phyloP scores from a whole-genome alignment of 2,113 vertebrate species.

The Meleagris gallopavo region DNA sequence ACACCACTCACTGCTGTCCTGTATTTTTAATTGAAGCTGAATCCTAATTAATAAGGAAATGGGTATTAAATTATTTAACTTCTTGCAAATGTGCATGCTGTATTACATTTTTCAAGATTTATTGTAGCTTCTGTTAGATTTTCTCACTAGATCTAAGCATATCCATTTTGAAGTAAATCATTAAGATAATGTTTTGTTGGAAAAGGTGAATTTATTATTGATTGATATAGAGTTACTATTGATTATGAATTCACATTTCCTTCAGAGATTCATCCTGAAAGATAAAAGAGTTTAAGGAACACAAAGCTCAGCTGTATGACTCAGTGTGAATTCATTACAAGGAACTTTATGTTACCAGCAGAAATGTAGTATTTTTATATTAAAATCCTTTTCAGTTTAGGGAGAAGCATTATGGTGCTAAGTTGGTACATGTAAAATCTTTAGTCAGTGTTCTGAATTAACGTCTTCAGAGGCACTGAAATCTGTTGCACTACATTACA shows the following conservation, averaged over 20 bases:
- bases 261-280: background rate
- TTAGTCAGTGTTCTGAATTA: background rate
- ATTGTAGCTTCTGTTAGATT: background rate
- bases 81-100: background rate
- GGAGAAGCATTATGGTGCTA: background rate
- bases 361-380: conserved; percentile 16
- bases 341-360: background rate
- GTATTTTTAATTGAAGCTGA: accelerated
- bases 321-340: background rate
- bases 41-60: background rate
- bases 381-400: conserved; percentile 10
- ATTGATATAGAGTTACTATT: background rate
- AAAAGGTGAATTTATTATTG: background rate
- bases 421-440: conserved; percentile 22
- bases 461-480: background rate
- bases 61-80: background rate
- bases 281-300: background rate
- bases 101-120: background rate
- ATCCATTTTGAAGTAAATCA: background rate
- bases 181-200: background rate
- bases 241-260: background rate
- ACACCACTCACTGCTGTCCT: background rate
- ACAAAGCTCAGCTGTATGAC: background rate
- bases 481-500: background rate
- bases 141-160: background rate